Evolutionary conservation across 2,888 invertebrate species (phyloP), one percentile per base, ranked within the genome.

Genomic region (Spialia ferax): DNA sequence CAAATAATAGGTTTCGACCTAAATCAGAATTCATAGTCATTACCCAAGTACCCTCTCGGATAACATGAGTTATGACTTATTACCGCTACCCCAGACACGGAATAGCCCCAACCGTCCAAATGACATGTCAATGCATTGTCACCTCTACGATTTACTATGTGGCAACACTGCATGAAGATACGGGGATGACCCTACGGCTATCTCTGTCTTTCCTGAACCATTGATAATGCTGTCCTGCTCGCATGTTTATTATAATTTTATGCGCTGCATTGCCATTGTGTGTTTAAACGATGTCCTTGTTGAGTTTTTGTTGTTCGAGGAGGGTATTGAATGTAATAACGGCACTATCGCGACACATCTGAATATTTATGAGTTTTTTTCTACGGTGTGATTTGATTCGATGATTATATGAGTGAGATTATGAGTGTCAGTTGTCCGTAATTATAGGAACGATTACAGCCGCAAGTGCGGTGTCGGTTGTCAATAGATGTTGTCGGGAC

Each of bases 241-340:
- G 80, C 81, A 86, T 90, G 90, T 93, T 92, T 93, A 93, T 93
- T 91, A 91, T 93, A 91, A 93, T 93, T 91, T 92, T 92, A 93
- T 93, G 88, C 92, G 85, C 70, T 75, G 74, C 71, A 65, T 1
- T 78, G 80, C 88, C 84, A 84, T 93, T 93, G 91, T 91, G 80
- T 79, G 79, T 82, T 71, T 93, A 93, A 93, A 92, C 89, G 89
- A 81, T 84, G 86, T 86, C 81, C 87, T 88, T 85, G 84, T 84
- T 76, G 82, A 77, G 80, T 83, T 84, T 84, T 83, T 85, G 87
- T 85, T 85, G 83, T 83, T 80, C 73, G 81, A 86, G 88, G 90
- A 81, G 81, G 84, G 80, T 79, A 83, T 82, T 80, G 78, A 80
- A 84, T 81, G 83, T 84, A 82, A 85, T 84, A 84, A 82, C 79